Percentiles rank a stretch among this genome's conserved stretches.
Evolutionary conservation across 2,888 invertebrate genomes (phyloP).

Genomic region (Caenorhabditis panamensis): DNA sequence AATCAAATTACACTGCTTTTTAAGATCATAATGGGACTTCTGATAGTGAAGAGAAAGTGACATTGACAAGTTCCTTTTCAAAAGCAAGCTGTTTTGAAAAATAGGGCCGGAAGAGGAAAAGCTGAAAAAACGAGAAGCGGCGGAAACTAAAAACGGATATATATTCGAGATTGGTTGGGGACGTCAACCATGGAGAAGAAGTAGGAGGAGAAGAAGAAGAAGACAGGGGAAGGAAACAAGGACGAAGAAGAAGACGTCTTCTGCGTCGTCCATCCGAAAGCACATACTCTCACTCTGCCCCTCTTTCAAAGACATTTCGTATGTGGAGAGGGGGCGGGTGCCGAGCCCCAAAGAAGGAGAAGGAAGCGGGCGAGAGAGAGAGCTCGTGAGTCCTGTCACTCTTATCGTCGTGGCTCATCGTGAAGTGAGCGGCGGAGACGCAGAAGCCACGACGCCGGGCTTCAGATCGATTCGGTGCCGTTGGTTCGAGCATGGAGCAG

Average conservation of each 20-base stretch:
- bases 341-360: conserved; percentile 2
- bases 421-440: conserved; percentile 35
- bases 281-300: conserved; percentile 26
- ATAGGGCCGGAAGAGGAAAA: neutral
- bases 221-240: neutral
- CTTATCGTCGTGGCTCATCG: conserved; percentile 50
- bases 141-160: conserved; percentile 9
- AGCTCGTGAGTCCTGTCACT: conserved; percentile 28
- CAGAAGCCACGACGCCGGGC: conserved; percentile 39
- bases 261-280: neutral
- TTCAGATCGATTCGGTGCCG: conserved; percentile 47
- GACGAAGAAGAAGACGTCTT: conserved; percentile 4
- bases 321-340: conserved; percentile 16
- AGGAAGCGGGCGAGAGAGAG: conserved; percentile 12
- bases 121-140: neutral
- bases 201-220: neutral
- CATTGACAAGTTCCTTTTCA: no score
- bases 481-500: neutral
- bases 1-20: no score
- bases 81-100: neutral
- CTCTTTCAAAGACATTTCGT: conserved; percentile 41
- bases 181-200: neutral
- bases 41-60: no score
- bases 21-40: no score
- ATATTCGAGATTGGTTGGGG: conserved; percentile 5